These are phyloP conservation scores for Chrysogorgia sp. DNA, from an alignment of 92 coral and sea anemone species.

Conservation along the genomic window DNA sequence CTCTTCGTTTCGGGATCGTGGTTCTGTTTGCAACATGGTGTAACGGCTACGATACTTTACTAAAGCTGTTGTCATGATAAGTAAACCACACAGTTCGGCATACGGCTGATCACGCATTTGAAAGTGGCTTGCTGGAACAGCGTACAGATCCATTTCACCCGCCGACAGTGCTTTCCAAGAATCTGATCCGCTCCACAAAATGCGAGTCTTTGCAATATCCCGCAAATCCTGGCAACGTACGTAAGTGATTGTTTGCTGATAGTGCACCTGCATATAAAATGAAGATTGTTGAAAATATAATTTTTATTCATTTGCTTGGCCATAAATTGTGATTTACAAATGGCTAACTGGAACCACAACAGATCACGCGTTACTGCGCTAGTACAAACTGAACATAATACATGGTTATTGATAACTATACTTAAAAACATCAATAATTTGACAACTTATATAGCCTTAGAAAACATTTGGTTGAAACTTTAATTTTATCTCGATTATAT, in stretches of 20 bases:
- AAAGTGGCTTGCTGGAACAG: constrained; percentile 74
- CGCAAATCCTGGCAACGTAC: constrained; percentile 51
- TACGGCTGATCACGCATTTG: constrained; percentile 61
- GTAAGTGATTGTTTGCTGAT: constrained; percentile 61
- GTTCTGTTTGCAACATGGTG: neutral
- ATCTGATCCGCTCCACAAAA: constrained; percentile 35
- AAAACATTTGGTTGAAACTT: constrained; percentile 28
- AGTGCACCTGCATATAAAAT: constrained; percentile 45
- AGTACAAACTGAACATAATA: too few relatives aligned
- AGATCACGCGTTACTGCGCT: too few relatives aligned
- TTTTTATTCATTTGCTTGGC: too few relatives aligned
- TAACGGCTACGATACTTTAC: constrained; percentile 59
- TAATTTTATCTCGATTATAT: constrained; percentile 30
- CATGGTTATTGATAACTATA: too few relatives aligned
- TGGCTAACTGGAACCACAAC: too few relatives aligned
- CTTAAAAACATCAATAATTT: constrained; percentile 15
- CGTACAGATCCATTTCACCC: constrained; percentile 54
- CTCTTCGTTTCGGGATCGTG: constrained; percentile 12
- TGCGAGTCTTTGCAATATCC: constrained; percentile 22
- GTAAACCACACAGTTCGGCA: constrained; percentile 63
- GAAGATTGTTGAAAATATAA: too few relatives aligned
- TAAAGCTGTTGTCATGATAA: constrained; percentile 62
- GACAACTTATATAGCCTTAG: constrained; percentile 11
- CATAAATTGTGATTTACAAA: too few relatives aligned
- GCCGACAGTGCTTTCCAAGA: constrained; percentile 69